A percentile compares a stretch with the other conserved stretches of the same genome.
Conservation (phyloP, 2,888 invertebrate genomes). For the Drosophila anomelani region DNA sequence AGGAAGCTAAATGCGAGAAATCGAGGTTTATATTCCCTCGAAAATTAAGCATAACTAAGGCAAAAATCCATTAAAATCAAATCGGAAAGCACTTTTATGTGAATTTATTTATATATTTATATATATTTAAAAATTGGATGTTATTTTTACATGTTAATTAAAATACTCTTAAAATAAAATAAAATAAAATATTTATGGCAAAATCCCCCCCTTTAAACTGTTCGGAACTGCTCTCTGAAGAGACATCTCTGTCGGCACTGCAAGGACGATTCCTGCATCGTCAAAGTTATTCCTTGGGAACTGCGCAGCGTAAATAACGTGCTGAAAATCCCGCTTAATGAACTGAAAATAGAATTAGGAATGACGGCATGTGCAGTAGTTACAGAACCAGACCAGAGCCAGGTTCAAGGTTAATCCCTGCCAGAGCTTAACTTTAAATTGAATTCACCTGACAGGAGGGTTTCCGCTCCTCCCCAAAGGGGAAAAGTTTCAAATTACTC, state of each 20-base stretch:
- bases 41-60: not conserved
- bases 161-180: too few species aligned
- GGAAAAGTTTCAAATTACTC: constrained; percentile 17
- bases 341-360: constrained; percentile 69
- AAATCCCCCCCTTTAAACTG: too few species aligned
- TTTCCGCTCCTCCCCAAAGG: too few species aligned
- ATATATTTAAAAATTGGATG: not conserved
- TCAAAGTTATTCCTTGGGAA: constrained; percentile 53
- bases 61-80: not conserved
- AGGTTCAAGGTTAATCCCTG: constrained; percentile 40
- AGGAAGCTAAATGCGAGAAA: not conserved
- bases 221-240: not conserved
- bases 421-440: constrained; percentile 34
- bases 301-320: constrained; percentile 61
- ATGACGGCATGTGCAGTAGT: constrained; percentile 38
- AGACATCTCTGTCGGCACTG: not conserved
- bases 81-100: not conserved
- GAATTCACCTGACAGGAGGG: constrained; percentile 6
- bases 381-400: constrained; percentile 14
- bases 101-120: not conserved
- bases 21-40: not conserved
- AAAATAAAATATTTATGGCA: not conserved
- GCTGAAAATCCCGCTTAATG: constrained; percentile 71
- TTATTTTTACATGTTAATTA: not conserved
- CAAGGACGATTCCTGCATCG: constrained; percentile 12